These are phyloP conservation scores for Sapajus apella DNA, from an alignment of 2,113 vertebrate genomes.

Conservation along the genomic window DNA sequence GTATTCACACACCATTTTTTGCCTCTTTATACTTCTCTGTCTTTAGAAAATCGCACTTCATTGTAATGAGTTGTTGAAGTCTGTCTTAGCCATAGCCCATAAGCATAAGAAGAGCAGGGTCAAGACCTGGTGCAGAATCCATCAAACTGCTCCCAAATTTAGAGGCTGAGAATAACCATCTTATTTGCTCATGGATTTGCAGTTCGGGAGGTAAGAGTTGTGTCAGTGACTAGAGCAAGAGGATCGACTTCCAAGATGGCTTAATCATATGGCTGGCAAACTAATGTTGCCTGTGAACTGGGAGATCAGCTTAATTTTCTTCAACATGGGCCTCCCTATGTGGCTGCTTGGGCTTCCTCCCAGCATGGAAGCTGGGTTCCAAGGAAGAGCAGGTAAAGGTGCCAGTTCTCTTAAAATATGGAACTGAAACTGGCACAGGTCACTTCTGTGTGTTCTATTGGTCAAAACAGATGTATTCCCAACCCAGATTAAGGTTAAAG, in stretches of 20 bases:
- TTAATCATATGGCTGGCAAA: background rate
- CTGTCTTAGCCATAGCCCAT: background rate
- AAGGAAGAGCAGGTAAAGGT: background rate
- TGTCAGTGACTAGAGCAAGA: background rate
- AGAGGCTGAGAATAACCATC: background rate
- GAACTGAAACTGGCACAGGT: background rate
- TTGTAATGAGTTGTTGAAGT: background rate
- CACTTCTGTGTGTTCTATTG: background rate
- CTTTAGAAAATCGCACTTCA: background rate
- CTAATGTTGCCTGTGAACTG: too few species aligned
- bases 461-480: background rate
- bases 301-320: background rate
- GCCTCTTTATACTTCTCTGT: background rate
- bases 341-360: background rate
- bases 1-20: background rate
- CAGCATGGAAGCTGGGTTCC: background rate
- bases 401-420: background rate
- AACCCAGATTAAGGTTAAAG: background rate
- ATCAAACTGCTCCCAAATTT: background rate
- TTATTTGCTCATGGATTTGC: background rate
- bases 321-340: background rate
- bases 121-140: background rate
- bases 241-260: background rate
- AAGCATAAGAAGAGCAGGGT: background rate
- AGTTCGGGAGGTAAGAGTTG: background rate